phyloP scores from a whole-genome alignment of 2,888 invertebrate species.

The Campopleginae sp. region DNA sequence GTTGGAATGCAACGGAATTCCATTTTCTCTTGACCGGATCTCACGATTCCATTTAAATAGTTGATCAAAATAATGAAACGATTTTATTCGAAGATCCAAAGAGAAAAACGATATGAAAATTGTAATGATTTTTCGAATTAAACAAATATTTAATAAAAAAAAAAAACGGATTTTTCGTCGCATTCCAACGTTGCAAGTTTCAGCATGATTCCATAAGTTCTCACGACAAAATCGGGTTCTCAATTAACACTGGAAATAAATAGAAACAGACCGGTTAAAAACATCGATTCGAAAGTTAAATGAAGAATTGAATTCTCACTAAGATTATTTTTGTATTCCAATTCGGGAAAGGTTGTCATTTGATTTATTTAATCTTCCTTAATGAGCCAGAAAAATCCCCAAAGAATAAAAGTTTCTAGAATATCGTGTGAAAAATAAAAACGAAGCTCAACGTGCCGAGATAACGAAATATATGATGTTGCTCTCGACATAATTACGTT shows the following conservation, averaged over 20 bases:
- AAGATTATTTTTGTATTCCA: background rate
- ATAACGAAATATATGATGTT: background rate
- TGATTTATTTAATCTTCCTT: background rate
- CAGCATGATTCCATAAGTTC: too few species aligned
- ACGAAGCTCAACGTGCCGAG: background rate
- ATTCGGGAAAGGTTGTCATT: background rate
- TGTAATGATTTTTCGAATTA: too few species aligned
- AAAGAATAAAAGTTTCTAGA: background rate
- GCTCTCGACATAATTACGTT: constrained; percentile 7
- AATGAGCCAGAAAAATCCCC: background rate
- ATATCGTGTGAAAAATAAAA: background rate
- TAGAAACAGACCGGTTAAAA: background rate
- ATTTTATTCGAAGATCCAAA: too few species aligned
- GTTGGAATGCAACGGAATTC: too few species aligned
- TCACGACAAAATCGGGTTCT: too few species aligned
- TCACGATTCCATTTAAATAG: too few species aligned
- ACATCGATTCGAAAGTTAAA: background rate
- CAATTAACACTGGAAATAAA: background rate
- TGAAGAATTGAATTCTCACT: background rate
- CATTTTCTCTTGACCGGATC: background rate
- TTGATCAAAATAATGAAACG: too few species aligned
- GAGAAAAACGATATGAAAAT: too few species aligned
- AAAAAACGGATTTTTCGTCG: background rate
- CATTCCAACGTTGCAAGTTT: too few species aligned
- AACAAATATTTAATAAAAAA: background rate